These are phyloP conservation scores for Pipra filicauda DNA, from an alignment of 2,113 vertebrate genomes.

Conservation along the genomic window DNA sequence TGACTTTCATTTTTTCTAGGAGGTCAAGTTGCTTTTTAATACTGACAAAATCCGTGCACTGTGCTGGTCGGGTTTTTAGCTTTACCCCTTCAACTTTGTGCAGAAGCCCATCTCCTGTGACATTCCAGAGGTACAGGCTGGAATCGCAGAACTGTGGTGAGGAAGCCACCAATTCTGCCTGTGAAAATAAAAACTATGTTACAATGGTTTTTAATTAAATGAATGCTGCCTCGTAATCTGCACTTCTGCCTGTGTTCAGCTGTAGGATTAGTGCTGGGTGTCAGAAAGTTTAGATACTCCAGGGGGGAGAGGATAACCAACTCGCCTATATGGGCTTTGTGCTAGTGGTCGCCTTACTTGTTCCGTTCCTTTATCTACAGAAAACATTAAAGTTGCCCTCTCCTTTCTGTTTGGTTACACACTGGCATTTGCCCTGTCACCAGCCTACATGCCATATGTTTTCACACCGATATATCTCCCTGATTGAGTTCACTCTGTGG, in stretches of 20 bases:
- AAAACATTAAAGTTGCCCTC: not conserved
- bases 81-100: conserved; percentile 79
- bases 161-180: conserved; percentile 85
- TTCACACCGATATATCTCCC: not conserved
- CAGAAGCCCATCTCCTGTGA: conserved; percentile 84
- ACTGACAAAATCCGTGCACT: conserved; percentile 90
- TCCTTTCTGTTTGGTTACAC: not conserved
- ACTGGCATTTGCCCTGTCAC: not conserved
- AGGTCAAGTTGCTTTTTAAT: conserved; percentile 83
- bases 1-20: conserved; percentile 81
- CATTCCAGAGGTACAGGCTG: conserved; percentile 90
- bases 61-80: conserved; percentile 80
- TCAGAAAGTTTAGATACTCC: not conserved
- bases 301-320: not conserved
- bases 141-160: conserved; percentile 91
- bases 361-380: not conserved
- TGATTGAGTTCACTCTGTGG: rapidly evolving
- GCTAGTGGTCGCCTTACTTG: not conserved
- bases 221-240: not conserved
- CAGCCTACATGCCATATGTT: rapidly evolving
- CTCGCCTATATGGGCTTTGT: not conserved
- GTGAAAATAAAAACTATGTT: not conserved
- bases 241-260: not conserved
- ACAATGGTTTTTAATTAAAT: not conserved
- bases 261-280: not conserved